Evolutionary conservation across 53 echinoderm and acorn worm genomes (phyloP), one percentile per base, ranked within the genome.

Genomic region (Holothuria scabra): DNA sequence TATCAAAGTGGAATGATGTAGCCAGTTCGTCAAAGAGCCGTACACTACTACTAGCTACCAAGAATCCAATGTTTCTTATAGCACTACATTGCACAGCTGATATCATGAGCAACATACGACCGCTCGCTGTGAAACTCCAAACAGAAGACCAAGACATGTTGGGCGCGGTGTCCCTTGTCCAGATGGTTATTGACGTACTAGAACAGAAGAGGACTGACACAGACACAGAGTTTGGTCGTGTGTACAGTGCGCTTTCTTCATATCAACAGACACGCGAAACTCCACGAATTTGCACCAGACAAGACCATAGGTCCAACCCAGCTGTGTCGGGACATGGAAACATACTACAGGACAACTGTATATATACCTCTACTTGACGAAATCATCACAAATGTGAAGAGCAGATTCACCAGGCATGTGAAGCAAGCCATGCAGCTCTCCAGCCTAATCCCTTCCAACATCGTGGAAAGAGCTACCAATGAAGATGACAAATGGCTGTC

Each of bases 391-490:
- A 68, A 68, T 24, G 68, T 68, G 68, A 44, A 44, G 10, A 44
- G 44, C 68, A 68, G 68, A 68, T 68, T 68, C 68, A 68, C 68
- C 34, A 24, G 68, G 68, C 68, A 68, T 68, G 41, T 68, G 35
- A 68, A 68, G 68, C 68, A 68, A 68, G 68, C 68, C 22, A 68
- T 68, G 68, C 1, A 68, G 68, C 68, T 68, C 2, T 68, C 68
- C 29, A 68, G 30, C 68, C 19, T 68, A 33, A 68, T 68, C 35
- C 68, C 68, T 31, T 32, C 12, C n/a, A n/a, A n/a, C n/a, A n/a
- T n/a, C n/a, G n/a, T n/a, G n/a, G n/a, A n/a, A n/a, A n/a, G n/a
- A n/a, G 1, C 68, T 32, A 68, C 28, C 24, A 32, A 31, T 68
- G 34, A 68, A 32, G 68, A 68, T 32, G 68, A 68, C 68, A 68